Conservation (phyloP, 2,113 vertebrate genomes). For the Gadus chalcogrammus region DNA sequence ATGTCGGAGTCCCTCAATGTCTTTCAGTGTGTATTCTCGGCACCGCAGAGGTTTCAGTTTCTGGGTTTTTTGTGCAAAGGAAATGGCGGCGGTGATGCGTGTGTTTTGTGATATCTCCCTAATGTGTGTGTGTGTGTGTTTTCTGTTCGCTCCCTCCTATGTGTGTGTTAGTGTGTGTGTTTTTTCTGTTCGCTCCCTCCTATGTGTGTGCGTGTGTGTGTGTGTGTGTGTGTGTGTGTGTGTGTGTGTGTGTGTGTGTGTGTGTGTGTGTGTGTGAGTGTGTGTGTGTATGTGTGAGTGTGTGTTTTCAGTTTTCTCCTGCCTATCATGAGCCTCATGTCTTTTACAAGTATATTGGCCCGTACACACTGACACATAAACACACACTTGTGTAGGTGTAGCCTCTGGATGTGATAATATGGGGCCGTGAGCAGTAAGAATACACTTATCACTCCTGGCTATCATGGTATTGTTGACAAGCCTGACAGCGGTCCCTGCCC, state of each 20-base stretch:
- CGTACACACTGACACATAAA: background rate
- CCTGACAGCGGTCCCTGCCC: background rate
- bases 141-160: too few relatives aligned
- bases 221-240: slow-evolving; percentile 2
- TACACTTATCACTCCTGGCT: background rate
- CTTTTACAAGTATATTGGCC: background rate
- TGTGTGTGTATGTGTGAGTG: slow-evolving; percentile 13
- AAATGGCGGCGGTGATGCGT: background rate
- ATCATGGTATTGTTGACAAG: background rate
- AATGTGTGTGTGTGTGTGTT: too few relatives aligned
- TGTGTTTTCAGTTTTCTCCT: background rate
- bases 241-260: background rate
- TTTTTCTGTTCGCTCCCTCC: too few relatives aligned
- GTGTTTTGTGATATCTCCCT: slow-evolving; percentile 1
- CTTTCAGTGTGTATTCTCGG: slow-evolving; percentile 8
- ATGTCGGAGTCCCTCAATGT: background rate
- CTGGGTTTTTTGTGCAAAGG: background rate
- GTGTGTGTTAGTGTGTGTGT: background rate
- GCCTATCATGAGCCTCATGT: background rate
- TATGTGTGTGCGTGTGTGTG: background rate
- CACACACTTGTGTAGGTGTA: background rate
- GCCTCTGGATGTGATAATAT: background rate
- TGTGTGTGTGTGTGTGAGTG: slow-evolving; percentile 16
- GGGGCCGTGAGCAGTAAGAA: background rate
- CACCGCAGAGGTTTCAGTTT: background rate